A percentile compares a stretch with the other conserved stretches of the same genome.
Conservation (phyloP, 2,888 invertebrate genomes). For the Pachliopta kotzebuea region DNA sequence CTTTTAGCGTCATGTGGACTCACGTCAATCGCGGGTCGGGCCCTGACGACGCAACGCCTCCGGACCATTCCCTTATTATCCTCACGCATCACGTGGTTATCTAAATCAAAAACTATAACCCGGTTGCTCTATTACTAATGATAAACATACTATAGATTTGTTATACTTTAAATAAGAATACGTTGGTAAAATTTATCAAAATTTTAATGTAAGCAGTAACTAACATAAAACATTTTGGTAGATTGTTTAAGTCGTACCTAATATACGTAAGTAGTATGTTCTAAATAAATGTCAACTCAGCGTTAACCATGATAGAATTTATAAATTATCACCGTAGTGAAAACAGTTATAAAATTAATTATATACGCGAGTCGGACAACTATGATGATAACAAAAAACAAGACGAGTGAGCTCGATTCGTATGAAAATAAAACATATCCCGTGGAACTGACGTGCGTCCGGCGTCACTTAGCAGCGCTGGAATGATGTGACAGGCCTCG, state of each 20-base stretch:
- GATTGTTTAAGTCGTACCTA: too few species aligned
- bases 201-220: too few species aligned
- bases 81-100: slow-evolving; percentile 34
- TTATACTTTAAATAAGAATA: too few species aligned
- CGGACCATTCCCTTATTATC: slow-evolving; percentile 62
- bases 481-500: slow-evolving; percentile 79
- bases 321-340: slow-evolving; percentile 32
- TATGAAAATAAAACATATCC: slow-evolving; percentile 77
- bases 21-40: slow-evolving; percentile 70
- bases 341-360: slow-evolving; percentile 61
- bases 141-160: too few species aligned
- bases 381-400: slow-evolving; percentile 76
- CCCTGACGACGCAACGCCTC: slow-evolving; percentile 41
- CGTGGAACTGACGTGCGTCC: slow-evolving; percentile 76
- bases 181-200: too few species aligned
- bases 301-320: slow-evolving; percentile 4
- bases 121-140: slow-evolving; percentile 14
- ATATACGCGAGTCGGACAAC: slow-evolving; percentile 63
- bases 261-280: too few species aligned
- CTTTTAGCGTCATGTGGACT: slow-evolving; percentile 77
- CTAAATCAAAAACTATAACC: slow-evolving; percentile 5
- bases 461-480: slow-evolving; percentile 80
- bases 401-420: slow-evolving; percentile 67
- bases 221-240: too few species aligned
- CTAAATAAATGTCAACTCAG: neutral